A percentile compares a stretch with the other conserved stretches of the same genome.
Conservation (phyloP, 2,888 invertebrate genomes). For the Cinara cedri region DNA sequence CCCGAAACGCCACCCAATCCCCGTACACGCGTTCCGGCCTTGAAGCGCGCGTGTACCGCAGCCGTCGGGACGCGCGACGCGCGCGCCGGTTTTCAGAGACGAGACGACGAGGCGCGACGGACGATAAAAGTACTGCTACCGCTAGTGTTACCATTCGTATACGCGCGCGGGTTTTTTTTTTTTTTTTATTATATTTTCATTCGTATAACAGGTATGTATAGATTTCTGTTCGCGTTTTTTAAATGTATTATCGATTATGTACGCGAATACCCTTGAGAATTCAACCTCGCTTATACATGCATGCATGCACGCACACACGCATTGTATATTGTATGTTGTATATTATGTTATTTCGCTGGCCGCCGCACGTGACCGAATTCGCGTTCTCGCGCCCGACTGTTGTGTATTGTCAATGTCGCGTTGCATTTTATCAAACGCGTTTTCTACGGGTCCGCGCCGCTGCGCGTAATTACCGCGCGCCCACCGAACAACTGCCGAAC, state of each 20-base stretch:
- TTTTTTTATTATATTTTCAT: neutral
- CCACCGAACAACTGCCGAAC: too few relatives aligned
- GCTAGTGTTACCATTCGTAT: neutral
- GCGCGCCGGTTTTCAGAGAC: neutral
- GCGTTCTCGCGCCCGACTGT: constrained; percentile 34
- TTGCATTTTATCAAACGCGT: neutral
- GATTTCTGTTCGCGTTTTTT: constrained; percentile 22
- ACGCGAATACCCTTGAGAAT: constrained; percentile 35
- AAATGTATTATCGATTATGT: constrained; percentile 5
- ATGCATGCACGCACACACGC: too few relatives aligned
- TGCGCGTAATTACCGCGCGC: too few relatives aligned
- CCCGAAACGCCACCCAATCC: too few relatives aligned
- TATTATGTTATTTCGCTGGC: neutral
- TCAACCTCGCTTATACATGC: constrained; percentile 35
- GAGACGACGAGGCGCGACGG: neutral
- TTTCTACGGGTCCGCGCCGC: too few relatives aligned
- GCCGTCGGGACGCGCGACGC: too few relatives aligned
- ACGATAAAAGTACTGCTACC: too few relatives aligned
- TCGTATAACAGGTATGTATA: neutral
- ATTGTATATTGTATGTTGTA: too few relatives aligned
- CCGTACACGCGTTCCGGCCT: too few relatives aligned
- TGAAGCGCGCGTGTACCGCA: too few relatives aligned
- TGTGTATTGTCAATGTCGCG: neutral
- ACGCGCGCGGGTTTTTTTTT: too few relatives aligned
- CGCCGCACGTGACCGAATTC: constrained; percentile 34